These are phyloP conservation scores for Pelmatolapia mariae DNA, from an alignment of 2,113 vertebrate genomes.

Conservation along the genomic window DNA sequence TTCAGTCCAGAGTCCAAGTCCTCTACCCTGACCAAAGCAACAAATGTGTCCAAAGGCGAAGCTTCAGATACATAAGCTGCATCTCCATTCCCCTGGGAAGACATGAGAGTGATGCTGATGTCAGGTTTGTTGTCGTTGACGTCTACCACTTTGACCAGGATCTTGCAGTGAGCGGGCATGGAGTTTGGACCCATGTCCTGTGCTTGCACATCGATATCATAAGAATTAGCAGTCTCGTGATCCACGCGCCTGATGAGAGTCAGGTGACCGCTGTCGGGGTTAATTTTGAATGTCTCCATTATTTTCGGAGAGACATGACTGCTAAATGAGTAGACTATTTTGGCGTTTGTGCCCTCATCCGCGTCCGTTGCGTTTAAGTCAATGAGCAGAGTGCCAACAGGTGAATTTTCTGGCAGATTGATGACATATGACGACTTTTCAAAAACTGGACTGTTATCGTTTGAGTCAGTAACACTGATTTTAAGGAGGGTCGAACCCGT, in stretches of 20 bases:
- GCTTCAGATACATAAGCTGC: slow-evolving; percentile 86
- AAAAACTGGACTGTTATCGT: slow-evolving; percentile 94
- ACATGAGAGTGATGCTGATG: slow-evolving; percentile 90
- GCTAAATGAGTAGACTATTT: slow-evolving; percentile 92
- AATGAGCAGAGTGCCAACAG: slow-evolving; percentile 83
- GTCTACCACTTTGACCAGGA: slow-evolving; percentile 90
- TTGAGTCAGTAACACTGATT: slow-evolving; percentile 91
- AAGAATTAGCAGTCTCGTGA: slow-evolving; percentile 85
- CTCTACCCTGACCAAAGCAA: slow-evolving; percentile 91
- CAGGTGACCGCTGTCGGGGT: slow-evolving; percentile 85
- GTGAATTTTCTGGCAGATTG: slow-evolving; percentile 83
- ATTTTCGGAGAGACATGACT: slow-evolving; percentile 92
- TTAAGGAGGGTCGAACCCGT: slow-evolving; percentile 88
- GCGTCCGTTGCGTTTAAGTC: slow-evolving; percentile 94
- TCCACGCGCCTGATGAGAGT: slow-evolving; percentile 87
- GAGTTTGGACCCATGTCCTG: slow-evolving; percentile 97
- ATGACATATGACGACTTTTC: slow-evolving; percentile 85
- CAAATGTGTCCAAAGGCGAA: slow-evolving; percentile 85
- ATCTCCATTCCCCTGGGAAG: slow-evolving; percentile 86
- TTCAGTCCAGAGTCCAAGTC: slow-evolving; percentile 90
- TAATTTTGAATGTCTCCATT: slow-evolving; percentile 89
- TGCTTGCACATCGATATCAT: slow-evolving; percentile 93
- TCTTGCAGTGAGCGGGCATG: slow-evolving; percentile 95
- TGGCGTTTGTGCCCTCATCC: slow-evolving; percentile 94
- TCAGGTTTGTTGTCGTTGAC: slow-evolving; percentile 98